Percentiles rank a stretch among this genome's conserved stretches.
Evolutionary conservation across 2,113 vertebrate species (phyloP).

Genomic region (Anoplopoma fimbria): DNA sequence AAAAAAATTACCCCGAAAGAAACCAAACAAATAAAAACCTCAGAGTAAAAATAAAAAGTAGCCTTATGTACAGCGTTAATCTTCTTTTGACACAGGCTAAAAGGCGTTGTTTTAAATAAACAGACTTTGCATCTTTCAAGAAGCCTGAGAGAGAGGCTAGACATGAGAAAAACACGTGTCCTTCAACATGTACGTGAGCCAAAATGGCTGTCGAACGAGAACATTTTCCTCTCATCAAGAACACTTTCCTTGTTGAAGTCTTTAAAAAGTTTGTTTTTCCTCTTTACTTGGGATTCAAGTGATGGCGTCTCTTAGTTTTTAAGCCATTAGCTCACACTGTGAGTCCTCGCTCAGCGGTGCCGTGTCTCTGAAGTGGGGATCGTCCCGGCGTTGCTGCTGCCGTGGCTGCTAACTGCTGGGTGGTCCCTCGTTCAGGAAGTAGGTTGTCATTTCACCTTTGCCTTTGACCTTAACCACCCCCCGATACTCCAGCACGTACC

Average conservation of each 20-base stretch:
- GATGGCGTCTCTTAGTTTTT: conserved; percentile 75
- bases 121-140: conserved; percentile 87
- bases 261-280: conserved; percentile 31
- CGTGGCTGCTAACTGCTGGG: conserved; percentile 88
- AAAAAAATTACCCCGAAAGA: conserved; percentile 62
- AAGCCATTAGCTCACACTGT: conserved; percentile 65
- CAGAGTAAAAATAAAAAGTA: conserved; percentile 76
- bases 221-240: conserved; percentile 69
- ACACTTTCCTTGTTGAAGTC: conserved; percentile 67
- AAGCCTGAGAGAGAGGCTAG: conserved; percentile 85
- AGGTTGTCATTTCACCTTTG: conserved; percentile 98
- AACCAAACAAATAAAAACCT: conserved; percentile 58
- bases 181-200: conserved; percentile 70
- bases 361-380: conserved; percentile 71
- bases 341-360: conserved; percentile 74
- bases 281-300: conserved; percentile 78
- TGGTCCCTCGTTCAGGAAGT: conserved; percentile 94
- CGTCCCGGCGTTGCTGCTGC: conserved; percentile 60
- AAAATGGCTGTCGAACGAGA: conserved; percentile 69
- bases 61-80: conserved; percentile 85
- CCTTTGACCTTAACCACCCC: conserved; percentile 97
- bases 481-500: conserved; percentile 92
- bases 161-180: conserved; percentile 81
- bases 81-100: conserved; percentile 85
- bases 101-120: conserved; percentile 87